These are phyloP conservation scores for Rhinoptilus africanus DNA, from an alignment of 2,113 vertebrate species.

Conservation along the genomic window DNA sequence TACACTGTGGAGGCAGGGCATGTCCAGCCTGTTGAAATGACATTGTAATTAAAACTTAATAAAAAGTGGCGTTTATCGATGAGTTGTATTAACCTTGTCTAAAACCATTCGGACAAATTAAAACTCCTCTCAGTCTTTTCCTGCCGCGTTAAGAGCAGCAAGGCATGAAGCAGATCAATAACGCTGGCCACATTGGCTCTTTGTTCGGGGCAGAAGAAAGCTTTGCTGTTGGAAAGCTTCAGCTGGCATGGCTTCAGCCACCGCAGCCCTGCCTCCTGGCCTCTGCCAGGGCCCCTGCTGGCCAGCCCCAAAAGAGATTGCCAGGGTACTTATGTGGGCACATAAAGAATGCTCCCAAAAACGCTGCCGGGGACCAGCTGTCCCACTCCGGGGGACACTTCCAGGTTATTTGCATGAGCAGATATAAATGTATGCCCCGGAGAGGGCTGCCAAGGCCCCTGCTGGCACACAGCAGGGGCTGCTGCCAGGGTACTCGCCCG, in stretches of 20 bases:
- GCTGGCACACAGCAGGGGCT: background rate
- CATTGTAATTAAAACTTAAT: constrained; percentile 27
- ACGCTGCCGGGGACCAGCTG: constrained; percentile 18
- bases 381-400: background rate
- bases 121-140: background rate
- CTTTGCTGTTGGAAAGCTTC: constrained; percentile 16
- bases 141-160: background rate
- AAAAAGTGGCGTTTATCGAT: background rate
- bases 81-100: constrained; percentile 50
- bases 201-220: background rate
- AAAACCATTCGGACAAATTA: constrained; percentile 29
- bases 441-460: constrained; percentile 4
- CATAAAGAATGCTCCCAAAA: constrained; percentile 2
- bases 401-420: constrained; percentile 29
- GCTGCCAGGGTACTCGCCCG: background rate
- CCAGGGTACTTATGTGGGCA: background rate
- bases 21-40: background rate
- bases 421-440: background rate
- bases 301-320: background rate
- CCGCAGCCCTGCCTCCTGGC: background rate
- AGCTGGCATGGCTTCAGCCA: background rate
- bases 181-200: background rate
- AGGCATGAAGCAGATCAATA: background rate
- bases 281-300: constrained; percentile 36
- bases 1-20: background rate